These are phyloP conservation scores for Philaenus spumarius DNA, from an alignment of 1,140 invertebrate genomes.

Conservation along the genomic window DNA sequence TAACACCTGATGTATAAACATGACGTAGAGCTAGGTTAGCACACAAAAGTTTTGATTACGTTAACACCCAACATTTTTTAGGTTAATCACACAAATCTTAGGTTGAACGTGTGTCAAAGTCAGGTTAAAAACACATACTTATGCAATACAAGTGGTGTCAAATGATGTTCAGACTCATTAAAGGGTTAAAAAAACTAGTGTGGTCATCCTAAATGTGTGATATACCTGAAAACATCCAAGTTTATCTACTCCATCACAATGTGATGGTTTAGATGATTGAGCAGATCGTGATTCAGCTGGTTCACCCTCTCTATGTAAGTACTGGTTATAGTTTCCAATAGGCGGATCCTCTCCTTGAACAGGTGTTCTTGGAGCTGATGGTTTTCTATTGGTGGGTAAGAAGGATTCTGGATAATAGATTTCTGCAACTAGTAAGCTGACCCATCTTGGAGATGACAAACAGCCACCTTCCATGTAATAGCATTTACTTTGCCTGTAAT, in stretches of 20 bases:
- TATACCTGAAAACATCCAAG: constrained; percentile 76
- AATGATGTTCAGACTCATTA: too few relatives aligned
- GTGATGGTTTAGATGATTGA: constrained; percentile 34
- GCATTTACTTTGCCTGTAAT: constrained; percentile 62
- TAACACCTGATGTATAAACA: too few relatives aligned
- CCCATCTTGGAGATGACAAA: constrained; percentile 83
- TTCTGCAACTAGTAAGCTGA: constrained; percentile 83
- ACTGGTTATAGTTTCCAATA: constrained; percentile 3
- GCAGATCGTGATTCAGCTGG: background rate
- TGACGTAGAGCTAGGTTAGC: too few relatives aligned
- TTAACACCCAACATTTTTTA: too few relatives aligned
- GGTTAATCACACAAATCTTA: too few relatives aligned
- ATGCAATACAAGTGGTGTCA: too few relatives aligned
- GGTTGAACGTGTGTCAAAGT: too few relatives aligned
- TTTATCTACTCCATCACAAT: constrained; percentile 79
- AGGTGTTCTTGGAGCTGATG: constrained; percentile 38
- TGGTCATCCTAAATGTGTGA: background rate
- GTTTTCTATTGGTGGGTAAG: constrained; percentile 42
- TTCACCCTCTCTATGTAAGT: background rate
- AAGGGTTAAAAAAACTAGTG: too few relatives aligned
- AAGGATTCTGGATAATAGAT: constrained; percentile 80
- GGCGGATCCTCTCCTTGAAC: constrained; percentile 24
- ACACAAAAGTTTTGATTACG: too few relatives aligned
- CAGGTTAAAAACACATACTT: too few relatives aligned
- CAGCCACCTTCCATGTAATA: constrained; percentile 86